Base-by-base conservation (phyloP, 2,888 invertebrate species). In the Diarsia mendica region DNA sequence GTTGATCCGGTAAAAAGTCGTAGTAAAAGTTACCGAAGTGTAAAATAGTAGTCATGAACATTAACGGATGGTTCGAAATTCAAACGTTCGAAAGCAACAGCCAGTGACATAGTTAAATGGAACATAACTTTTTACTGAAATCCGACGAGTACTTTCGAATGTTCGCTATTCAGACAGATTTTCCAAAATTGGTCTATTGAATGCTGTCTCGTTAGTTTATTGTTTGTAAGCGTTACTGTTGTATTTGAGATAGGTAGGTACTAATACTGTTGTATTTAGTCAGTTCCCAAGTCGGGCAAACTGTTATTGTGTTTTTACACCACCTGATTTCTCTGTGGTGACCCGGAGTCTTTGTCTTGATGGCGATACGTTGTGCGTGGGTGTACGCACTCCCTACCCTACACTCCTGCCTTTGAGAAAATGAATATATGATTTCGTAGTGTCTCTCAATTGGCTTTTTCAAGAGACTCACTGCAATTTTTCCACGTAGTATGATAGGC, bases 61-160 rank as follows among this genome's bases (percentile, higher is more conserved):
- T 75, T 75, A 75, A 75, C 65, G 67, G 75, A 80, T 63, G 60
- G 53, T 61, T 75, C 68, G 75, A 74, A 67, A 74, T 80, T 80
- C 33, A 58, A 78, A 9, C 64, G 64, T 67, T 75, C 33, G 55
- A 67, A 73, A 73, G 64, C 15, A 75, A 75, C 77, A 77, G 49
- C 63, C 49, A 71, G 48, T 71, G 77, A 77, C 70, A 70, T 49
- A 72, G 70, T 9, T 68, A 71, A 75, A 78, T 72, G 18, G 48
- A 61, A 72, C 28, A 72, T n/a, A 55, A 66, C 39, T 77, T 72
- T 79, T 79, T 79, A 18, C 60, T 77, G 70, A 77, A 77, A 70
- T 63, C 5, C 8, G 48, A 44, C n/a, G 48, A 64, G 10, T 28
- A 71, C 55, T 72, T 79, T 77, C 60, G 20, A 66, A 61, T 73